Evolutionary conservation across 2,113 vertebrate species (phyloP).

Genomic region (Petrocephalus microphthalmus): DNA sequence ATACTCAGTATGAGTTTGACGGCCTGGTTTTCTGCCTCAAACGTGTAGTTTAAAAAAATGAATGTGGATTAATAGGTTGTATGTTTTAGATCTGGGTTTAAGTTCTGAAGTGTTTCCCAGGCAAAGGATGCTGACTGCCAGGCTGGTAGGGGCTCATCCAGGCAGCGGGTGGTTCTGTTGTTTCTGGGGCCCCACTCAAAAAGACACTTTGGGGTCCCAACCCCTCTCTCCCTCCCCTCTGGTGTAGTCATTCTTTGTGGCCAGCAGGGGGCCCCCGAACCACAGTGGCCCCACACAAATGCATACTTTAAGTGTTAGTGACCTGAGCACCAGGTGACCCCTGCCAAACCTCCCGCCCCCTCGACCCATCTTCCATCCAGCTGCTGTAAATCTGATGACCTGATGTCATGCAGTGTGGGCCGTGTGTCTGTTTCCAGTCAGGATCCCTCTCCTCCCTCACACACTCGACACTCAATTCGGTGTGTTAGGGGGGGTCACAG

Average conservation of each 20-base stretch:
- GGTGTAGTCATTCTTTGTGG: background rate
- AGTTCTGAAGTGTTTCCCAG: background rate
- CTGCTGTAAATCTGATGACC: background rate
- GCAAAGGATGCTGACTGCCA: background rate
- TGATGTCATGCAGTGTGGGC: background rate
- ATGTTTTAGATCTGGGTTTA: background rate
- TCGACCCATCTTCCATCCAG: background rate
- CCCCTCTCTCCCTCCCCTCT: background rate
- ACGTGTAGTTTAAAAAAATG: background rate
- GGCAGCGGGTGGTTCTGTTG: background rate
- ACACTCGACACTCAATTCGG: background rate
- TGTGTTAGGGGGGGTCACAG: background rate
- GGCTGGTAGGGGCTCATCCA: background rate
- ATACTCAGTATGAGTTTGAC: background rate
- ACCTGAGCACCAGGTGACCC: background rate
- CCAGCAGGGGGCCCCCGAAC: no score
- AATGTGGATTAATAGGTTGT: background rate
- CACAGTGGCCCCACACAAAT: background rate
- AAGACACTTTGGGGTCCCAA: background rate
- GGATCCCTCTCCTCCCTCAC: background rate
- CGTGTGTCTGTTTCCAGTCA: background rate
- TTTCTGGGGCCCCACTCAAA: background rate
- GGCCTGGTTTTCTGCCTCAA: background rate
- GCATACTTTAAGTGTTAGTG: background rate
- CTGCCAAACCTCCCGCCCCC: background rate